Percentiles rank a stretch among this genome's conserved stretches.
Evolutionary conservation across 2,113 vertebrate genomes (phyloP).

Genomic region (Strigops habroptila): DNA sequence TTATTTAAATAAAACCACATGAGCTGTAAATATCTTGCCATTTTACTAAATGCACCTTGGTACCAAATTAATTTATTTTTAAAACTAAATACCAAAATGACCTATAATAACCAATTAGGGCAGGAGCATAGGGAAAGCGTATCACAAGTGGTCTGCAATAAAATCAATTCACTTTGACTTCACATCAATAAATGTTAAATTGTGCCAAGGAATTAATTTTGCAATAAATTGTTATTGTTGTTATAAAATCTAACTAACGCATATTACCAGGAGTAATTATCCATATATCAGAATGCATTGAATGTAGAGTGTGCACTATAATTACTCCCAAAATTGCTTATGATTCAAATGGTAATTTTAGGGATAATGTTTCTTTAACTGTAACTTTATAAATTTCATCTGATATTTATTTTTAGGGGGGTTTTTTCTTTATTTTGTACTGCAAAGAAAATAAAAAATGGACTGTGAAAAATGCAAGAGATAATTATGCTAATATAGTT

Average conservation of each 20-base stretch:
- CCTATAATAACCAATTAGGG: slow-evolving; percentile 91
- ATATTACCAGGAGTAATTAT: slow-evolving; percentile 81
- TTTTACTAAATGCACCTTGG: slow-evolving; percentile 76
- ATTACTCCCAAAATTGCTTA: slow-evolving; percentile 78
- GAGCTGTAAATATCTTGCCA: slow-evolving; percentile 79
- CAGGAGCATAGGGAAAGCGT: slow-evolving; percentile 71
- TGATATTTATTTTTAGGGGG: slow-evolving; percentile 14
- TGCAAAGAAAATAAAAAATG: slow-evolving; percentile 9
- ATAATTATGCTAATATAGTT: background rate
- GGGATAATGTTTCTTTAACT: slow-evolving; percentile 71
- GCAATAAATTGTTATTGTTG: slow-evolving; percentile 81
- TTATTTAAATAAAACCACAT: slow-evolving; percentile 81
- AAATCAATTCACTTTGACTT: slow-evolving; percentile 78
- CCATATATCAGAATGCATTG: slow-evolving; percentile 82
- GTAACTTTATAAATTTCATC: slow-evolving; percentile 68
- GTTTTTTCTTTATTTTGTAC: background rate
- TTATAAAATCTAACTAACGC: slow-evolving; percentile 78
- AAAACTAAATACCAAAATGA: slow-evolving; percentile 81
- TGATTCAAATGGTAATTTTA: slow-evolving; percentile 85
- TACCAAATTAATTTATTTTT: slow-evolving; percentile 81
- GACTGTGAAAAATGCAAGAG: background rate
- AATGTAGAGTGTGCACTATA: slow-evolving; percentile 75
- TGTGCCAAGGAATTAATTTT: slow-evolving; percentile 84
- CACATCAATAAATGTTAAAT: slow-evolving; percentile 81
- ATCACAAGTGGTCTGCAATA: slow-evolving; percentile 70